Base-by-base conservation (phyloP, 2,888 invertebrate genomes). In the Hydroisotoma schaefferi region DNA sequence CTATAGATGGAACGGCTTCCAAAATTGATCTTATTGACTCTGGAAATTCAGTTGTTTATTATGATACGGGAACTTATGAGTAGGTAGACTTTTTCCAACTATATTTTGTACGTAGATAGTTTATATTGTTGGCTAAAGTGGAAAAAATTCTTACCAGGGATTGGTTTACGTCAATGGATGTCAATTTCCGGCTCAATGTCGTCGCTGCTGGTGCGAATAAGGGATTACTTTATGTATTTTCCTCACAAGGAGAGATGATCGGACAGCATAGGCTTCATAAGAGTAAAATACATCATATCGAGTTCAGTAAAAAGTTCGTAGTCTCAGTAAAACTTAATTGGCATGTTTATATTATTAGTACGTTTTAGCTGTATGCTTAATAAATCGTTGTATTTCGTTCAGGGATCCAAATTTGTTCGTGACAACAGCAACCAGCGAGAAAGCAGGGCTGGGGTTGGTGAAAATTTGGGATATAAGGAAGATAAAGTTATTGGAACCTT, bases 161-260 rank as follows among this genome's bases (percentile, higher is more conserved):
- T 4, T 71, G 71, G 71, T 69, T 65, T 26, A 69, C 69, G 18
- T 56, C 63, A 25, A 59, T 71, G 69, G 71, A 71, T 38, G 56
- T 68, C 0, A 61, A 44, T 46, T 56, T 43, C 28, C 2, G 12
- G 6, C 40, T 33, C 12, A 63, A 51, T 37, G 49, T 54, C 20
- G 38, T 55, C 23, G 4, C 60, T 28, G 60, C 63, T 15, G 65
- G 65, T 0, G 62, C 63, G 26, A 68, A 63, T 26, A 61, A 61
- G 27, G 68, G 68, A 8, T 29, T 20, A 20, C 60, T 25, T 4
- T 64, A 37, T 40, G 20, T 63, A 20, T 65, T 61, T 29, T 29
- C 52, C n/a, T 22, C 69, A 8, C 53, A 64, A 51, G 69, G 68
- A n/a, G 55, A 56, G 18, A 5, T 22, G n/a, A 37, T 56, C 2